Evolutionary conservation across 2,797 vertebrate genomes (phyloP).

Genomic region (Trachops cirrhosus): DNA sequence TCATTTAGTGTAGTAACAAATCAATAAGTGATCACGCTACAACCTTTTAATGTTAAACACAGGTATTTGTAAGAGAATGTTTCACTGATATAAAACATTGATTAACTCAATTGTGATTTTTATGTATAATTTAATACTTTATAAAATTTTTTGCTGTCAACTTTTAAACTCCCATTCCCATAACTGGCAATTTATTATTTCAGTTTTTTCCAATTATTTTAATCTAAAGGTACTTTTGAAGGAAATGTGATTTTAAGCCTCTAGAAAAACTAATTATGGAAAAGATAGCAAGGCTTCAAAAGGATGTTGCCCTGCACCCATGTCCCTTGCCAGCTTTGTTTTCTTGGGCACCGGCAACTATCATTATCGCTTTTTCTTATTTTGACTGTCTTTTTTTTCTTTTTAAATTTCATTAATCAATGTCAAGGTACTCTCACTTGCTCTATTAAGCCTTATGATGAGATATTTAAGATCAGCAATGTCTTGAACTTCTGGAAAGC

Average conservation of each 20-base stretch:
- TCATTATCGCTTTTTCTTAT: not conserved
- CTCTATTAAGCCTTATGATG: not conserved
- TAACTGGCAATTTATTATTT: not conserved
- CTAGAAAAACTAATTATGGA: not conserved
- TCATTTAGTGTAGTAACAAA: not conserved
- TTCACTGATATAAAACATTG: not conserved
- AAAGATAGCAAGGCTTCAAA: not conserved
- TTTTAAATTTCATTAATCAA: constrained; percentile 21
- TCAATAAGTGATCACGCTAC: not conserved
- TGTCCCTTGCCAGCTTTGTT: not conserved
- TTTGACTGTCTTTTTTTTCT: not conserved
- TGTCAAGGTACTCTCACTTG: not conserved
- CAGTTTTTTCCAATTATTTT: not conserved
- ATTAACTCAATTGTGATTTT: not conserved
- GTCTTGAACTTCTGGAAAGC: not conserved
- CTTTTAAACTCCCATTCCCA: not conserved
- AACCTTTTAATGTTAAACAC: not conserved
- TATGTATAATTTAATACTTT: not conserved
- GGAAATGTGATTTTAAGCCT: not conserved
- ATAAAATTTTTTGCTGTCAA: not conserved
- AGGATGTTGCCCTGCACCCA: not conserved
- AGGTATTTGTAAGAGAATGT: not conserved
- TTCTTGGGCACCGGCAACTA: not conserved
- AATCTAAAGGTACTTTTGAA: not conserved
- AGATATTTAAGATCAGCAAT: not conserved